These are phyloP conservation scores for Tigriopus japonicus DNA, from an alignment of 1,140 invertebrate genomes.

Conservation along the genomic window DNA sequence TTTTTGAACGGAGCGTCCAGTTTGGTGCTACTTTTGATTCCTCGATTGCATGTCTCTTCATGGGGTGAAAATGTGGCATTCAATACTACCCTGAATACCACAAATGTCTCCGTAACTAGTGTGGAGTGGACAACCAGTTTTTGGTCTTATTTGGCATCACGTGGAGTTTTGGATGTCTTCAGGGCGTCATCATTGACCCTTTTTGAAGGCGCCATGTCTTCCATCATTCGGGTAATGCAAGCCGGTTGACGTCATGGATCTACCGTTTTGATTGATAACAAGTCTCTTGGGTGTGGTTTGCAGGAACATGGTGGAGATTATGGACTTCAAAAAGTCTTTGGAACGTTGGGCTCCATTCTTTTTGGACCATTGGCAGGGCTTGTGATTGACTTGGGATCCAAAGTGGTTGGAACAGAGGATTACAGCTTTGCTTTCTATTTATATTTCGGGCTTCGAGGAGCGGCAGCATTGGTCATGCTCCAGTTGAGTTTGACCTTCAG, in stretches of 20 bases:
- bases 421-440: constrained; percentile 34
- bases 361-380: constrained; percentile 52
- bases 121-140: constrained; percentile 25
- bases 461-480: constrained; percentile 44
- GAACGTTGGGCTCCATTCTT: constrained; percentile 54
- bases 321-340: constrained; percentile 55
- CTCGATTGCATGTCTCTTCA: neutral
- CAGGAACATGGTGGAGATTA: constrained; percentile 56
- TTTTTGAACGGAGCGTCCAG: constrained; percentile 38
- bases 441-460: constrained; percentile 46
- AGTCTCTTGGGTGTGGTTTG: constrained; percentile 21
- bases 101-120: no score
- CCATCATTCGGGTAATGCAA: constrained; percentile 27
- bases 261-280: no score
- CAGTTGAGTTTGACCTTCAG: constrained; percentile 56
- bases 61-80: no score
- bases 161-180: constrained; percentile 43
- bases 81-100: no score
- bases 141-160: constrained; percentile 48
- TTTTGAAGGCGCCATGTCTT: constrained; percentile 61
- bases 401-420: constrained; percentile 10
- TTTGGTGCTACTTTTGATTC: constrained; percentile 17
- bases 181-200: constrained; percentile 54
- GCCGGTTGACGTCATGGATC: no score
- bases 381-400: constrained; percentile 37